Conservation (phyloP, 2,797 vertebrate genomes). For the Okamejei kenojei region DNA sequence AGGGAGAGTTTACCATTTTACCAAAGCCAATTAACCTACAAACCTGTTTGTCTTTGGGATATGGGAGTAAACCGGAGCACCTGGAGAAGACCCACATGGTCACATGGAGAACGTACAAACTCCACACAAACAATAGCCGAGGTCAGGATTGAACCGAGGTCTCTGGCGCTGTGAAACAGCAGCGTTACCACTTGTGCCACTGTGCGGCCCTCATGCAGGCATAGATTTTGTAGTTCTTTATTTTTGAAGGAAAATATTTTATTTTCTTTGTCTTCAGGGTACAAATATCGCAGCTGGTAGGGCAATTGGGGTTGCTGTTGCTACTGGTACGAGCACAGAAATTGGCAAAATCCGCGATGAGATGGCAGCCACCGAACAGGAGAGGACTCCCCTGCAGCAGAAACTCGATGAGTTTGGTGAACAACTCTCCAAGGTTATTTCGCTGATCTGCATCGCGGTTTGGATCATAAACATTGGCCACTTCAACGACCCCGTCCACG, state of each 20-base stretch:
- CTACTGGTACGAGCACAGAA: conserved; percentile 85
- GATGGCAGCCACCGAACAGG: conserved; percentile 94
- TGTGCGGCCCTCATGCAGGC: no score
- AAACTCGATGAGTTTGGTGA: conserved; percentile 94
- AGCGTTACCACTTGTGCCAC: no score
- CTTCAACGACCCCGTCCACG: conserved; percentile 93
- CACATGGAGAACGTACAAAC: no score
- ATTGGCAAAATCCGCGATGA: conserved; percentile 97
- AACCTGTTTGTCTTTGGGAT: no score
- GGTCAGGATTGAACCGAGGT: no score
- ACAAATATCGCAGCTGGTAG: conserved; percentile 94
- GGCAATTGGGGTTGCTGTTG: conserved; percentile 86
- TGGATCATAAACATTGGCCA: conserved; percentile 98
- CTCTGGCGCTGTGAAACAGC: no score
- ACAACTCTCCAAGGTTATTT: conserved; percentile 95
- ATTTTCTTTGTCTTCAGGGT: conserved; percentile 59
- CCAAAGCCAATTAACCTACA: no score
- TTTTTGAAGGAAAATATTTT: not conserved
- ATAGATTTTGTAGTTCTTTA: not conserved
- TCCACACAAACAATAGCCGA: no score
- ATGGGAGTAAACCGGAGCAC: no score
- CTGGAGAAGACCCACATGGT: no score
- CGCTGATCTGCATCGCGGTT: conserved; percentile 90
- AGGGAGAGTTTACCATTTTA: no score
- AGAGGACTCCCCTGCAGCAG: conserved; percentile 90